Conservation (phyloP, 1,140 invertebrate species). For the Colletes latitarsis region DNA sequence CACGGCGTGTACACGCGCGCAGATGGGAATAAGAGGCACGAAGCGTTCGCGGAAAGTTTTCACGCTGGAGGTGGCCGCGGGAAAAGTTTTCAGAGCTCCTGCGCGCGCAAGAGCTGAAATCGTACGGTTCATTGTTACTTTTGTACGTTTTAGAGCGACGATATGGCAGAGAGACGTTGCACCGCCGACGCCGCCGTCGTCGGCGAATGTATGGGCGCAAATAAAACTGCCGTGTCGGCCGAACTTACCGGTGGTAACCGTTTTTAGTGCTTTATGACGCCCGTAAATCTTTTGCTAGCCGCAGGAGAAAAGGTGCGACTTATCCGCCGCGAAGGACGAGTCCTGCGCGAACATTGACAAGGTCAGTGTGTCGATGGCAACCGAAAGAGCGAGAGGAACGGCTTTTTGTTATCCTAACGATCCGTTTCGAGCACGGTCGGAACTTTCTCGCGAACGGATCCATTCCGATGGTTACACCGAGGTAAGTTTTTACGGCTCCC, state of each 20-base stretch:
- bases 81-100: slow-evolving; percentile 19
- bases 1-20: too few species aligned
- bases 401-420: neutral
- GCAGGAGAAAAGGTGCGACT: slow-evolving; percentile 15
- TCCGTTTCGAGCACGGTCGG: neutral
- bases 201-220: slow-evolving; percentile 65
- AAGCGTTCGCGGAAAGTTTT: slow-evolving; percentile 47
- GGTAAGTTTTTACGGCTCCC: too few species aligned
- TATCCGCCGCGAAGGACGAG: slow-evolving; percentile 20
- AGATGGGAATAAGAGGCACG: slow-evolving; percentile 3
- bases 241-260: slow-evolving; percentile 65
- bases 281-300: slow-evolving; percentile 67
- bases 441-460: neutral
- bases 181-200: slow-evolving; percentile 6
- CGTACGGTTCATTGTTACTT: slow-evolving; percentile 71
- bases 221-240: slow-evolving; percentile 70
- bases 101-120: slow-evolving; percentile 43
- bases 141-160: slow-evolving; percentile 64
- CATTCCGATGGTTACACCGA: neutral
- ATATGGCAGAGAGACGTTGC: neutral
- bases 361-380: slow-evolving; percentile 60
- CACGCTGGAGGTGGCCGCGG: slow-evolving; percentile 19
- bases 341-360: slow-evolving; percentile 50
- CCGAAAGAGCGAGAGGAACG: neutral
- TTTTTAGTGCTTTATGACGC: slow-evolving; percentile 74